Percentiles rank a stretch among this genome's conserved stretches.
phyloP scores from a whole-genome alignment of 1,140 invertebrate genomes.

The Drosophila pseudoobscura region DNA sequence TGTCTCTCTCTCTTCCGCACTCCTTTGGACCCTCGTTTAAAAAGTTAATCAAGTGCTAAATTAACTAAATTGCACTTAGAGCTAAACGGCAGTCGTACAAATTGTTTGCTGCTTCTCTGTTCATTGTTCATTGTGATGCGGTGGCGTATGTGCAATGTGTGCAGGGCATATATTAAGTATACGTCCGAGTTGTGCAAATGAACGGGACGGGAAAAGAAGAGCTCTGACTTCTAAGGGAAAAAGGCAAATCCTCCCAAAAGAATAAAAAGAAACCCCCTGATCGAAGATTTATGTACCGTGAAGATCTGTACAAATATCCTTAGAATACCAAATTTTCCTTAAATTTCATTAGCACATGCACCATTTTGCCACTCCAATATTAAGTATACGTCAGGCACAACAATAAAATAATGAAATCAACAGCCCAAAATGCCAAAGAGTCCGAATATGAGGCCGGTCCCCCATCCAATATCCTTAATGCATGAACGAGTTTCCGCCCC shows the following conservation, averaged over 20 bases:
- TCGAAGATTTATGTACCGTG: no score
- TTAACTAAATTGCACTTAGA: slow-evolving; percentile 74
- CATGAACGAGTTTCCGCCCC: slow-evolving; percentile 40
- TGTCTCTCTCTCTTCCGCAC: slow-evolving; percentile 15
- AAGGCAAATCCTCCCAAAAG: no score
- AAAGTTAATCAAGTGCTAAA: slow-evolving; percentile 77
- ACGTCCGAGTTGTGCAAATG: background rate
- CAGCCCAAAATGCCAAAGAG: background rate
- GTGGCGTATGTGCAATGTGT: slow-evolving; percentile 52
- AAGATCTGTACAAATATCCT: no score
- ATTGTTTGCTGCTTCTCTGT: slow-evolving; percentile 26
- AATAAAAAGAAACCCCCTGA: no score
- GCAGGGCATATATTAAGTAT: slow-evolving; percentile 42
- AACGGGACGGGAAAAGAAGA: no score
- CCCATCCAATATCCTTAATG: slow-evolving; percentile 20
- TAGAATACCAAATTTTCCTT: no score
- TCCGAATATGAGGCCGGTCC: background rate
- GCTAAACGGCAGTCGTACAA: slow-evolving; percentile 20
- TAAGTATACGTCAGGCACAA: slow-evolving; percentile 31
- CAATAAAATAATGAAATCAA: slow-evolving; percentile 17
- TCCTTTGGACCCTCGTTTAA: slow-evolving; percentile 23
- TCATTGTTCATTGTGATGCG: background rate
- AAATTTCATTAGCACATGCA: no score
- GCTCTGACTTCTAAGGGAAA: no score
- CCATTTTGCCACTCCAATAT: no score